phyloP scores from a whole-genome alignment of 2,888 invertebrate species.

The Aproaerema taeniolella region DNA sequence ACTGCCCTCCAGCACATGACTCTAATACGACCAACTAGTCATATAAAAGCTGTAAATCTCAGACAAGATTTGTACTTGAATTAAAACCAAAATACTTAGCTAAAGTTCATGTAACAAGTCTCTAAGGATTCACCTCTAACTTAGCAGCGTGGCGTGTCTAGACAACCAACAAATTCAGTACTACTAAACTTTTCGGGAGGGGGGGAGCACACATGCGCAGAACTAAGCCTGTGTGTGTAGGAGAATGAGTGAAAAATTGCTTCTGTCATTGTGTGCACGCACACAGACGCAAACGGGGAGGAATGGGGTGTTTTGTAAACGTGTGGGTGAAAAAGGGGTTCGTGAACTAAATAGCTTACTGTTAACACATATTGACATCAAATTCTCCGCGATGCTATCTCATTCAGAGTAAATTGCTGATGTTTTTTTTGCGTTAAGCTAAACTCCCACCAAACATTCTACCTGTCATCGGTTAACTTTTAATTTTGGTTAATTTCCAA shows the following conservation, averaged over 20 bases:
- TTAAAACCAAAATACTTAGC: slow-evolving; percentile 19
- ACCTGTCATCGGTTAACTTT: no score
- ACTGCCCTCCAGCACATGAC: no score
- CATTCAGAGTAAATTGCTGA: no score
- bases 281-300: slow-evolving; percentile 34
- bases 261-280: slow-evolving; percentile 48
- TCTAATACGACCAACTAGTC: no score
- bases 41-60: no score
- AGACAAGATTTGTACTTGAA: background rate
- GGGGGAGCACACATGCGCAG: slow-evolving; percentile 56
- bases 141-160: slow-evolving; percentile 72
- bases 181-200: slow-evolving; percentile 71
- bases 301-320: slow-evolving; percentile 25
- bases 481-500: no score
- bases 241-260: slow-evolving; percentile 70
- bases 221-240: slow-evolving; percentile 45
- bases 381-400: slow-evolving; percentile 76
- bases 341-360: slow-evolving; percentile 78
- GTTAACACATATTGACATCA: slow-evolving; percentile 78
- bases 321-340: slow-evolving; percentile 61
- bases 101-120: slow-evolving; percentile 49
- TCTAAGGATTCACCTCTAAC: slow-evolving; percentile 63
- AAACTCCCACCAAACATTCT: no score
- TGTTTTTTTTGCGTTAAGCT: no score
- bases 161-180: slow-evolving; percentile 74